Evolutionary conservation across 2,797 vertebrate species (phyloP).

Genomic region (Onychomys arenicola): DNA sequence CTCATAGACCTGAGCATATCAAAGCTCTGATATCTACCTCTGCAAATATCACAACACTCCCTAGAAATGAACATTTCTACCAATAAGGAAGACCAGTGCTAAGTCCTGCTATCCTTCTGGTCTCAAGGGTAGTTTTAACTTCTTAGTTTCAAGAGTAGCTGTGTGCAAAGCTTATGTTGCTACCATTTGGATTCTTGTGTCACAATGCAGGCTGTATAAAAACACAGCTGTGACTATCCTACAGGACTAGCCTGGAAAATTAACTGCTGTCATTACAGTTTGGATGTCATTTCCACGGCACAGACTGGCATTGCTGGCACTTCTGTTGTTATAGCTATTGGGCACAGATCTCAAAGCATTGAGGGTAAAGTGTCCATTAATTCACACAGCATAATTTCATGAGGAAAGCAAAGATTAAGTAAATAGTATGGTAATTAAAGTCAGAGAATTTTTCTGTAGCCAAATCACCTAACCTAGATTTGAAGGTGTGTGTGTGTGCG

Average conservation of each 20-base stretch:
- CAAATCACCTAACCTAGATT: background rate
- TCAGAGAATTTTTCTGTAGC: background rate
- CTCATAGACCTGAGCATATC: background rate
- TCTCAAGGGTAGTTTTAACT: background rate
- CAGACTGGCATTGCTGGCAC: background rate
- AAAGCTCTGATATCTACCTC: background rate
- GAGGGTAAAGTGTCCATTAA: background rate
- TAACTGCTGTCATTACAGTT: background rate
- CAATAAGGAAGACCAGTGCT: background rate
- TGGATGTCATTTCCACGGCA: background rate
- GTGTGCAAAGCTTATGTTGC: background rate
- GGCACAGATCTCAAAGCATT: background rate
- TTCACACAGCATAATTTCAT: background rate
- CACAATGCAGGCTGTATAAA: background rate
- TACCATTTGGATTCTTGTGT: background rate
- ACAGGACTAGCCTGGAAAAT: background rate
- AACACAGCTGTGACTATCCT: background rate
- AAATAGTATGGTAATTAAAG: background rate
- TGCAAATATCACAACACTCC: background rate
- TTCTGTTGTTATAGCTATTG: background rate
- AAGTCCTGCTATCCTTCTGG: background rate
- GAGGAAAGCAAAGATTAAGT: background rate
- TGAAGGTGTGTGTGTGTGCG: background rate
- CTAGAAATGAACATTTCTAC: background rate
- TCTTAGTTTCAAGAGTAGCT: background rate